Conservation (phyloP, 2,888 invertebrate species). For the Petrolisthes cinctipes region DNA sequence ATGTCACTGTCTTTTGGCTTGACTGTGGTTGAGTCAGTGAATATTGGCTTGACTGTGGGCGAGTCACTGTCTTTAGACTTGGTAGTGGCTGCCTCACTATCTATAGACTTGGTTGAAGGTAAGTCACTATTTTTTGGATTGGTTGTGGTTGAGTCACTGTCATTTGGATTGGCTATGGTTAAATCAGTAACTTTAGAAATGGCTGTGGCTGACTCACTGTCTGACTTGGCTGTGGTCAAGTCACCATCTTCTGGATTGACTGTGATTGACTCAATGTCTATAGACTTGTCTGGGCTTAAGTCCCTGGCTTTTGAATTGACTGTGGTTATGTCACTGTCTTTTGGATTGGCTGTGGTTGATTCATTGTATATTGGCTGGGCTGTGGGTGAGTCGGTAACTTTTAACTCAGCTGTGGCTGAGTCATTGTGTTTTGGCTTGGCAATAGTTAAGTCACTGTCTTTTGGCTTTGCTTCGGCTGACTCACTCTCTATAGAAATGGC, state of each 20-base stretch:
- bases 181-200: too few relatives aligned
- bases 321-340: background rate
- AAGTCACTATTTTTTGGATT: background rate
- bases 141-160: background rate
- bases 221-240: background rate
- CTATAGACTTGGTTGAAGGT: background rate
- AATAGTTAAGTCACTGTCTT: background rate
- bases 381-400: background rate
- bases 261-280: background rate
- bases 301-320: background rate
- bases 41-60: background rate
- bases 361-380: background rate
- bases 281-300: background rate
- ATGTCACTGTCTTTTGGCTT: background rate
- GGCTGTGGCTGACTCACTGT: background rate
- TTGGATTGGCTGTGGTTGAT: background rate
- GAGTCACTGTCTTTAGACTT: background rate
- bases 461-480: background rate
- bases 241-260: background rate
- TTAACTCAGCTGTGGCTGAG: background rate
- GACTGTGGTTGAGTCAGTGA: background rate
- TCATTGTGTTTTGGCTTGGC: background rate
- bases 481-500: background rate
- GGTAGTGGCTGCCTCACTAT: background rate
- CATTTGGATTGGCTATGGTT: background rate